Conservation (phyloP, 2,113 vertebrate species). For the Zingel zingel region DNA sequence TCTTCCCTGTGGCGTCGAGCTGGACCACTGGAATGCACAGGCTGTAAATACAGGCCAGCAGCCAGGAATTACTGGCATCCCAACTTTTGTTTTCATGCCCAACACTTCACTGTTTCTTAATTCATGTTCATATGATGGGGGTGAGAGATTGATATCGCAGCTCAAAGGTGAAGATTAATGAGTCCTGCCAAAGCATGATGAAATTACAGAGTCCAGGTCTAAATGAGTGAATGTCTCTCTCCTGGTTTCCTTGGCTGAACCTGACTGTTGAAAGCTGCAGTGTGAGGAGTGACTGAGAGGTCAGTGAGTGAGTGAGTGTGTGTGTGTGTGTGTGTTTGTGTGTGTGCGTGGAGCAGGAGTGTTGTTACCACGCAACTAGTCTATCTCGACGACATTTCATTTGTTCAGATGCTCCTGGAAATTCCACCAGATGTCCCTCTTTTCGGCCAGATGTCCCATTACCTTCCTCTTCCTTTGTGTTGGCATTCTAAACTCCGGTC, state of each 20-base stretch:
- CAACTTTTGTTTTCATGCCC: background rate
- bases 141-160: background rate
- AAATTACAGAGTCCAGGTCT: background rate
- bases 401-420: too few species aligned
- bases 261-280: background rate
- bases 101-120: background rate
- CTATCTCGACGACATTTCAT: too few species aligned
- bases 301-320: conserved; percentile 4
- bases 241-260: background rate
- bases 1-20: background rate
- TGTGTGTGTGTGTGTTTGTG: background rate
- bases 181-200: background rate
- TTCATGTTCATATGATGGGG: background rate
- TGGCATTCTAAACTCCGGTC: too few species aligned
- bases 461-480: too few species aligned
- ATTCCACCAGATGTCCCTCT: too few species aligned
- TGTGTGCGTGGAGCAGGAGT: background rate
- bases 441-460: too few species aligned
- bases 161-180: background rate
- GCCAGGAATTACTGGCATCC: background rate
- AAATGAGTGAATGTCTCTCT: background rate
- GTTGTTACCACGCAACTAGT: background rate
- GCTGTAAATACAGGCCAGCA: background rate
- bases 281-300: conserved; percentile 1
- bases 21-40: background rate